Base-by-base conservation (phyloP, 2,888 invertebrate species). In the Cartodere bifasciata region DNA sequence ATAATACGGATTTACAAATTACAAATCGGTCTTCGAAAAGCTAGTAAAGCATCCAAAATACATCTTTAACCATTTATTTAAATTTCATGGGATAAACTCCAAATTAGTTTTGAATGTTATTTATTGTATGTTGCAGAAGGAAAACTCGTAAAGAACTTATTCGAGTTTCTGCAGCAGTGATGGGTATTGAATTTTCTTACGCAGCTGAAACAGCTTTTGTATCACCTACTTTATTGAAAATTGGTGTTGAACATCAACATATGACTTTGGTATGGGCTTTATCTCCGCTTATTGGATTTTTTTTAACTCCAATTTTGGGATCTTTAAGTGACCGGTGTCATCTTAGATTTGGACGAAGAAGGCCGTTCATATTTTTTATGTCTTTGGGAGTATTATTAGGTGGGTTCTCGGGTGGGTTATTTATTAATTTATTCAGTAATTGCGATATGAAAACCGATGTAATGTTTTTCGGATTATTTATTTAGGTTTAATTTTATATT, bases 201-300 rank as follows among this genome's bases (percentile, higher is more conserved):
- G 91, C 95, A 0, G 94, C 92, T 0, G 94, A 95, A 63, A 95
- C 94, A 0, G 94, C 94, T 1, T 94, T 94, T 60, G 94, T 94
- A 1, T 92, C 90, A 0, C 94, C 95, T 2, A 91, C 90, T 0
- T 64, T 95, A 9, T 70, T 94, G 3, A 86, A 90, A 63, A 86
- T 94, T 41, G 88, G 94, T 4, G 85, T 94, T 2, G 80, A 85
- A 34, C 90, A 92, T 55, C 75, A 83, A 42, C 83, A 86, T 52
- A 94, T 94, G 91, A 92, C 92, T 0, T 62, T 94, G 32, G 88
- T 92, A 14, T 95, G 94, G 94, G 91, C 91, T 3, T 60, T 94
- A 13, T 92, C 92, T 28, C 94, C 94, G 0, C 63, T 94, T 11
- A 76, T 95, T 25, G 95, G 95, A 31, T 91, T 95, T 64, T 88